A percentile compares a stretch with the other conserved stretches of the same genome.
These are phyloP conservation scores for fruit fly (Drosophila melanogaster) DNA, from an alignment of 1,140 invertebrate genomes.

Conservation along the genomic window DNA sequence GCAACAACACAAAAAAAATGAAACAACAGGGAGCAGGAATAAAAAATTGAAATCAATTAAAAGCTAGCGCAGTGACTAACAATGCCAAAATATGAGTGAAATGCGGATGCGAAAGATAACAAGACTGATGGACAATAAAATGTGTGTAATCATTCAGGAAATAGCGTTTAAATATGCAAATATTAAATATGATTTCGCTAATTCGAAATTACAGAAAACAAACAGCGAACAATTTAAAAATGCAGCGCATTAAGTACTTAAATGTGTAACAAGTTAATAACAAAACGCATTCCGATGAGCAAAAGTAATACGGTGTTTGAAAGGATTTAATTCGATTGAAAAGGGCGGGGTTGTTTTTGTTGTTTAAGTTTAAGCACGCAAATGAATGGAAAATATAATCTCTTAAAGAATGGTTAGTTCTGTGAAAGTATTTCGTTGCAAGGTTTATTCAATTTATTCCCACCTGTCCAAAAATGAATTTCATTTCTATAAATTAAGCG, in stretches of 20 bases:
- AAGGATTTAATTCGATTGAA: too few relatives aligned
- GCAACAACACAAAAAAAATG: constrained; percentile 3
- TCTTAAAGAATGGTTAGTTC: too few relatives aligned
- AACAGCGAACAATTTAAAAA: not conserved
- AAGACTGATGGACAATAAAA: not conserved
- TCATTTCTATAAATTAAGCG: constrained; percentile 4
- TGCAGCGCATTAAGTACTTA: not conserved
- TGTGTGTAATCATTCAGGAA: constrained; percentile 8
- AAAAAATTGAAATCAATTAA: constrained; percentile 37
- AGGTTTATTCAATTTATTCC: not conserved
- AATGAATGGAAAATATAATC: too few relatives aligned
- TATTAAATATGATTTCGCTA: not conserved
- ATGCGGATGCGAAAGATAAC: not conserved
- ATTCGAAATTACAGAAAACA: not conserved
- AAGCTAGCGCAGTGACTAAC: constrained; percentile 12
- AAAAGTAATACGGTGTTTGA: too few relatives aligned
- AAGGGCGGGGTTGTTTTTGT: too few relatives aligned
- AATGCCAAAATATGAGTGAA: constrained; percentile 10
- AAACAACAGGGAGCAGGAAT: not conserved
- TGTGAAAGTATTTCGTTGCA: not conserved
- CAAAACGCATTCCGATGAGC: too few relatives aligned
- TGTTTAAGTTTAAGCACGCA: too few relatives aligned
- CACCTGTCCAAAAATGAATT: constrained; percentile 9
- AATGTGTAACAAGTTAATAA: not conserved
- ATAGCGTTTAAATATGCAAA: not conserved